Base-by-base conservation (phyloP, 2,797 vertebrate genomes). In the Cyprinella venusta region DNA sequence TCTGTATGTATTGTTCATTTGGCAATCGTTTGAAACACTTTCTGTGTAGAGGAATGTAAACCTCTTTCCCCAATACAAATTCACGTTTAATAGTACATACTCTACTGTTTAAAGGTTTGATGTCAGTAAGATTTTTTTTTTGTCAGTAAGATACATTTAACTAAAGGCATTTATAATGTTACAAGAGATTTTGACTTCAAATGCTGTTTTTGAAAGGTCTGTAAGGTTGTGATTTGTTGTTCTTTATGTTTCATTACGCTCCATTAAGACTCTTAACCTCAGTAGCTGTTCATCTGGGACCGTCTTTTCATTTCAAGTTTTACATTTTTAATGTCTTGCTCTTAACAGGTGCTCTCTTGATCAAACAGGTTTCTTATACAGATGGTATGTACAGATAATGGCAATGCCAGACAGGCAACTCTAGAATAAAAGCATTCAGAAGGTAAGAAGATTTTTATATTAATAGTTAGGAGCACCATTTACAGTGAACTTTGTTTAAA, bases 1-100 rank as follows among this genome's bases (percentile, higher is more conserved):
- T 68, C 26, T 33, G 36, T 38, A 24, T 69, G 70, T 54, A 76
- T 56, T 87, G 72, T 65, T 80, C 19, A 56, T 83, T 76, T 76
- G 33, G 45, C 56, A 76, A 26, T 54, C 6, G 2, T 42, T 56
- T 50, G 15, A 67, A 42, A 67, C 24, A 64, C n/a, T 21, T 56
- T 16, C 72, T 15, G 26, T 36, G 21, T 6, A 21, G 40, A 83
- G 50, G 40, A 69, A 48, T 76, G 63, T 59, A 26, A 70, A 63
- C 30, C 36, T 54, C 21, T 48, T 15, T 79, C 5, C 36, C 7
- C 26, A 6, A 30, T 30, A 63, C 59, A 16, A 63, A 63, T 63
- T 63, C 59, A 30, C 4, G 4, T 30, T 48, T 18, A 16, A 8
- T 24, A 24, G 38, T 42, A 15, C 6, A 24, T 50, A 18, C 42